These are phyloP conservation scores for Pungitius pungitius DNA, from an alignment of 2,113 vertebrate species.

Conservation along the genomic window DNA sequence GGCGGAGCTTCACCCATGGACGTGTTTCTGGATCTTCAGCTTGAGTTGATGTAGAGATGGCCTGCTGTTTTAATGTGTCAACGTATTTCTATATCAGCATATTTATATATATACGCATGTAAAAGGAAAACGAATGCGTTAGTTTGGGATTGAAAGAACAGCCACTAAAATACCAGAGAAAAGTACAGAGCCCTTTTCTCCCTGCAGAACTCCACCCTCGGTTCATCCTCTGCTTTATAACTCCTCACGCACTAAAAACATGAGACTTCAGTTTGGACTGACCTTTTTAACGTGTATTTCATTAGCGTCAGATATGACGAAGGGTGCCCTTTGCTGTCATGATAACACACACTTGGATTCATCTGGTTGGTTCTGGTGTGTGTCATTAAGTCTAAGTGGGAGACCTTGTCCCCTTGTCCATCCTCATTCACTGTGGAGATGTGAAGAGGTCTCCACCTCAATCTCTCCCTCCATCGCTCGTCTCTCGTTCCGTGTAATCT, in stretches of 20 bases:
- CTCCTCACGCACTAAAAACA: neutral
- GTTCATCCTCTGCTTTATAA: too few relatives aligned
- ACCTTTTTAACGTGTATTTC: conserved; percentile 14
- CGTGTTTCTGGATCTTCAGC: conserved; percentile 5
- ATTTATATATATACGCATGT: too few relatives aligned
- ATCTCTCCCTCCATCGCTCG: neutral
- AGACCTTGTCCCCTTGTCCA: conserved; percentile 7
- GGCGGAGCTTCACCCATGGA: conserved; percentile 7
- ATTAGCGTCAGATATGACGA: conserved; percentile 22
- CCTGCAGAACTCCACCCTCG: too few relatives aligned
- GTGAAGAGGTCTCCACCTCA: conserved; percentile 9
- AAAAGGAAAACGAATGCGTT: neutral
- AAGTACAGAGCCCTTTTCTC: too few relatives aligned
- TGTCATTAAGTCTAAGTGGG: conserved; percentile 30
- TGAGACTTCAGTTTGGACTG: neutral
- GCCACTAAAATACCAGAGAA: neutral
- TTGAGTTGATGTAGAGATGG: conserved; percentile 11
- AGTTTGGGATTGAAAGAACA: neutral
- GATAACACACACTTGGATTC: conserved; percentile 25
- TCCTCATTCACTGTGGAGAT: neutral
- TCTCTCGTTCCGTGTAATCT: conserved; percentile 29
- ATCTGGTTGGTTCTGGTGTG: conserved; percentile 44
- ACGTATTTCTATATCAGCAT: neutral
- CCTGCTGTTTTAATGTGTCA: neutral
- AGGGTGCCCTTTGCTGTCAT: conserved; percentile 32